Percentiles rank a stretch among this genome's conserved stretches.
Conservation (phyloP, 2,797 vertebrate genomes). For the Pipistrellus nathusii region DNA sequence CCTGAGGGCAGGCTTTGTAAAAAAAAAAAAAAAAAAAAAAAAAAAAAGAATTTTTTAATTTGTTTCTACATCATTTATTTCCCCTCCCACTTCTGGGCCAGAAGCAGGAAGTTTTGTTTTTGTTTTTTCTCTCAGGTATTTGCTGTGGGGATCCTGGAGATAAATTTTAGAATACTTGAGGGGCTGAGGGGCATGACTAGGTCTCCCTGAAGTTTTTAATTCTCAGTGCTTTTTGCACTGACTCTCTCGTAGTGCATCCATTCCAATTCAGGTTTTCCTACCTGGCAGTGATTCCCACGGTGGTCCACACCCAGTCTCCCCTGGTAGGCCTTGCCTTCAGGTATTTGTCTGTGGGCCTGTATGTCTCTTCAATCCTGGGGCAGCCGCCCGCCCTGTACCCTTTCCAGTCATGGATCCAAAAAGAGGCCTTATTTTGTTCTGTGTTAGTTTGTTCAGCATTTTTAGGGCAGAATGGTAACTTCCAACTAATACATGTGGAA, state of each 20-base stretch:
- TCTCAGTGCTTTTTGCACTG: not conserved
- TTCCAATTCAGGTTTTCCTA: not conserved
- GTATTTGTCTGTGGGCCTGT: not conserved
- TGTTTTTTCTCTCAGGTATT: not conserved
- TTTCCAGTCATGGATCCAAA: not conserved
- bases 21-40: not conserved
- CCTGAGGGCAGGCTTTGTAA: not conserved
- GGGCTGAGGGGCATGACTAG: not conserved
- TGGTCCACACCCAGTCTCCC: not conserved
- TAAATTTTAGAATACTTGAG: not conserved
- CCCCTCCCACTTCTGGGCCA: accelerated
- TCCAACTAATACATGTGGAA: not conserved
- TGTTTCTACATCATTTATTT: not conserved
- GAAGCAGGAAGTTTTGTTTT: not conserved
- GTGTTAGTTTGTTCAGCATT: not conserved
- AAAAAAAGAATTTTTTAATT: not conserved
- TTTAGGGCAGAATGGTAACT: not conserved
- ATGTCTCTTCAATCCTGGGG: not conserved
- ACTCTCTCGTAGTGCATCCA: not conserved
- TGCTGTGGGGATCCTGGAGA: not conserved
- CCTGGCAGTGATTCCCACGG: not conserved
- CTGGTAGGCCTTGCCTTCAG: not conserved
- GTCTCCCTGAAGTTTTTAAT: not conserved
- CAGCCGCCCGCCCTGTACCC: not conserved
- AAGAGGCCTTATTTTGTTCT: not conserved